Conservation (phyloP, 2,113 vertebrate species). For the Daubentonia madagascariensis region DNA sequence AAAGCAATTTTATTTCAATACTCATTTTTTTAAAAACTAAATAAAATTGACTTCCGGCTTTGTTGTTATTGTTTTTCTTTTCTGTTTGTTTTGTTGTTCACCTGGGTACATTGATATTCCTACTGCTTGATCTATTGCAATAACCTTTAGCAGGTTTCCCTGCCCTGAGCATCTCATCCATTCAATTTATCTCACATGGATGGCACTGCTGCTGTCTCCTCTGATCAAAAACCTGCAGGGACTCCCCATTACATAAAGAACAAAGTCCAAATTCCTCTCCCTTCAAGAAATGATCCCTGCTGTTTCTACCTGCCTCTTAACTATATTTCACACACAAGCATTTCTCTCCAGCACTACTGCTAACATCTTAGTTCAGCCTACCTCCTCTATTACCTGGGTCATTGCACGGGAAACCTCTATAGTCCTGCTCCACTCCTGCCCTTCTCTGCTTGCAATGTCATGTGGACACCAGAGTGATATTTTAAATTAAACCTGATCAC, state of each 20-base stretch:
- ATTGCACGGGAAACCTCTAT: background rate
- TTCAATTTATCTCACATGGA: background rate
- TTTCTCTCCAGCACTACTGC: background rate
- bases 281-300: background rate
- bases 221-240: background rate
- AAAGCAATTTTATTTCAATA: slow-evolving; percentile 29
- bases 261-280: background rate
- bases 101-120: background rate
- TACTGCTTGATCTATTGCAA: slow-evolving; percentile 15
- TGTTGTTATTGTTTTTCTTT: background rate
- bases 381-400: background rate
- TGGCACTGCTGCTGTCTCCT: background rate
- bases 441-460: too few relatives aligned
- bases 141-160: background rate
- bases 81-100: background rate
- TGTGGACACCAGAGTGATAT: background rate
- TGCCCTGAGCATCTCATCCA: background rate
- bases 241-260: background rate
- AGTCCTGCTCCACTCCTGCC: background rate
- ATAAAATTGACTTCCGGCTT: slow-evolving; percentile 16
- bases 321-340: background rate
- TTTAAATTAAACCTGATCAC: background rate
- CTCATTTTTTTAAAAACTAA: slow-evolving; percentile 52
- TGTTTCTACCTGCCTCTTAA: background rate
- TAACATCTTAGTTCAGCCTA: background rate